A percentile compares a stretch with the other conserved stretches of the same genome.
phyloP scores from a whole-genome alignment of 2,888 invertebrate genomes.

The Lithophane semibrunnea region DNA sequence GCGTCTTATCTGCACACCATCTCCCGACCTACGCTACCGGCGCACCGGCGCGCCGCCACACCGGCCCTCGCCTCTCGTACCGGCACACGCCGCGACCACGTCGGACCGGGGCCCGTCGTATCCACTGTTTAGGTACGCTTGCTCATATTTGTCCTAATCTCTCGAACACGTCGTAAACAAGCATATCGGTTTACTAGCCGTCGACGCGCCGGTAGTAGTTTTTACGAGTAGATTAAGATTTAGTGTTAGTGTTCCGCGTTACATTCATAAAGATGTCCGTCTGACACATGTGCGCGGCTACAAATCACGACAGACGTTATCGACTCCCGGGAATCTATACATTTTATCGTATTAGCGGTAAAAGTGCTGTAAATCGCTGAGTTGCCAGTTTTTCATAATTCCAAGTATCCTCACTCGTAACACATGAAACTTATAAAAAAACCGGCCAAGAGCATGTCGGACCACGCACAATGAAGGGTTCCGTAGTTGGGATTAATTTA shows the following conservation, averaged over 20 bases:
- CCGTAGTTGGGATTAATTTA: too few relatives aligned
- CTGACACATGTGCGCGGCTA: slow-evolving; percentile 57
- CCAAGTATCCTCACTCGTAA: slow-evolving; percentile 69
- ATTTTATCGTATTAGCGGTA: slow-evolving; percentile 79
- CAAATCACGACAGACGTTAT: slow-evolving; percentile 56
- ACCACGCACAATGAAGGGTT: too few relatives aligned
- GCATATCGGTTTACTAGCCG: slow-evolving; percentile 23
- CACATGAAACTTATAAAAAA: slow-evolving; percentile 50
- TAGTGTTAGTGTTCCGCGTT: slow-evolving; percentile 31
- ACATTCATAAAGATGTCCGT: slow-evolving; percentile 48
- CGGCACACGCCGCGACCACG: slow-evolving; percentile 1
- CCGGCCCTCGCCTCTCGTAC: slow-evolving; percentile 18
- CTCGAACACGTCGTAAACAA: slow-evolving; percentile 36
- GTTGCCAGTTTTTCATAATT: slow-evolving; percentile 69
- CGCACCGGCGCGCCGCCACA: slow-evolving; percentile 38
- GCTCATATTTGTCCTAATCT: slow-evolving; percentile 29
- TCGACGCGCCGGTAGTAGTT: slow-evolving; percentile 15
- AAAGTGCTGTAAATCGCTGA: slow-evolving; percentile 72
- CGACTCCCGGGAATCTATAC: slow-evolving; percentile 80
- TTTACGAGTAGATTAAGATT: slow-evolving; percentile 35
- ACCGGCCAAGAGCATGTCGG: too few relatives aligned
- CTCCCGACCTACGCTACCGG: slow-evolving; percentile 75
- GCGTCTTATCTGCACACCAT: slow-evolving; percentile 69
- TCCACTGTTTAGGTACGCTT: slow-evolving; percentile 9
- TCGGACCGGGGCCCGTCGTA: slow-evolving; percentile 18